Conservation (phyloP, 2,113 vertebrate species). For the Burhinus bistriatus region DNA sequence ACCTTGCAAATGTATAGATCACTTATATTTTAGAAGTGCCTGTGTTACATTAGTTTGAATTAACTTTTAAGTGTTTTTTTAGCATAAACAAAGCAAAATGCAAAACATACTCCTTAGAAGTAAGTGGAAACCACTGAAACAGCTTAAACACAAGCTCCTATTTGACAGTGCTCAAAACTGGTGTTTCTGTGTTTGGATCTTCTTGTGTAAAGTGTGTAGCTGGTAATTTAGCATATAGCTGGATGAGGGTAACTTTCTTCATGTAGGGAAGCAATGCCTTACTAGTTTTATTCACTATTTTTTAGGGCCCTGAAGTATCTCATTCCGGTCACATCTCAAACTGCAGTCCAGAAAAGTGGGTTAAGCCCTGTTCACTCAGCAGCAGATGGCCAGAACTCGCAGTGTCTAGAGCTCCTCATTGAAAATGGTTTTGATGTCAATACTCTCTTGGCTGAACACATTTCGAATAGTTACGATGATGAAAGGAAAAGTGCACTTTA, state of each 20-base stretch:
- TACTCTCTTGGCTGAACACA: conserved; percentile 71
- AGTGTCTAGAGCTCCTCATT: conserved; percentile 82
- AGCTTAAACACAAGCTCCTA: not conserved
- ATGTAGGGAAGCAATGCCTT: not conserved
- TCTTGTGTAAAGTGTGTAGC: not conserved
- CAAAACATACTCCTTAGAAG: not conserved
- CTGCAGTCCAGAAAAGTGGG: conserved; percentile 79
- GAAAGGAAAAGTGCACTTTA: conserved; percentile 79
- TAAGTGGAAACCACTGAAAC: not conserved
- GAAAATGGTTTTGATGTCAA: conserved; percentile 83
- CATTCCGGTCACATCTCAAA: conserved; percentile 79
- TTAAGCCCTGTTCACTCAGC: conserved; percentile 84
- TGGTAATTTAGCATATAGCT: not conserved
- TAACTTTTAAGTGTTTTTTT: not conserved
- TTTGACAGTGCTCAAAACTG: not conserved
- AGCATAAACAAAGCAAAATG: not conserved
- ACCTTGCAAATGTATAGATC: not conserved
- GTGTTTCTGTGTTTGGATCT: not conserved
- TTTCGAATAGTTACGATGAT: conserved; percentile 82
- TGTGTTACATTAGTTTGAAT: not conserved
- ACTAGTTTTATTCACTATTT: not conserved
- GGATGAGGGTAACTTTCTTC: not conserved
- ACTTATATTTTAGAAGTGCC: not conserved
- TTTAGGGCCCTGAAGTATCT: conserved; percentile 82
- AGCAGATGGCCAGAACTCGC: conserved; percentile 79